A percentile compares a stretch with the other conserved stretches of the same genome.
Evolutionary conservation across 30 jellyfish, hydroid and myxozoan genomes (phyloP).

Genomic region (Hydra vulgaris): DNA sequence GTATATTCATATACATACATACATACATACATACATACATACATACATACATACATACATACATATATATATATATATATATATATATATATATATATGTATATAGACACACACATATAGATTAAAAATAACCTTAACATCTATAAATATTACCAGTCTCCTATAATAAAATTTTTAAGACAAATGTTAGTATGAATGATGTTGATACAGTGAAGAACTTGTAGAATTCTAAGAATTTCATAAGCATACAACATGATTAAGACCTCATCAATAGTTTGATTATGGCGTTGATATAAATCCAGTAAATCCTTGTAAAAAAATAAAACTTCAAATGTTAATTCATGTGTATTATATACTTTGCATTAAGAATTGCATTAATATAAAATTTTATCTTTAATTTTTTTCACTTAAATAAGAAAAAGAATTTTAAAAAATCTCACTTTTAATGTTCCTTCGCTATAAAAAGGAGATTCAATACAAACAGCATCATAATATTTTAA

Average conservation of each 20-base stretch:
- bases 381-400: too few relatives aligned
- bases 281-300: neutral
- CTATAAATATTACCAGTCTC: conserved; percentile 2
- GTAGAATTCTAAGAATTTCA: conserved; percentile 12
- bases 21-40: too few relatives aligned
- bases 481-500: conserved; percentile 6
- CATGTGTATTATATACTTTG: too few relatives aligned
- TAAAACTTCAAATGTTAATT: neutral
- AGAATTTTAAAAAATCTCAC: too few relatives aligned
- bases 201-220: neutral
- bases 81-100: too few relatives aligned
- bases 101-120: too few relatives aligned
- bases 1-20: too few relatives aligned
- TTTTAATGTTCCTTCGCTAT: conserved; percentile 24
- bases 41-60: too few relatives aligned
- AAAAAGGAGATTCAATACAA: conserved; percentile 17
- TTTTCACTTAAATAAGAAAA: too few relatives aligned
- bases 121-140: neutral
- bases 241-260: conserved; percentile 12
- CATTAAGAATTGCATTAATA: too few relatives aligned
- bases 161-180: conserved; percentile 12
- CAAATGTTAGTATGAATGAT: conserved; percentile 1
- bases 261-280: conserved; percentile 2
- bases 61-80: too few relatives aligned
- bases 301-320: conserved; percentile 4